A percentile compares a stretch with the other conserved stretches of the same genome.
Conservation (phyloP, 2,797 vertebrate species). For the Sus cebifrons region DNA sequence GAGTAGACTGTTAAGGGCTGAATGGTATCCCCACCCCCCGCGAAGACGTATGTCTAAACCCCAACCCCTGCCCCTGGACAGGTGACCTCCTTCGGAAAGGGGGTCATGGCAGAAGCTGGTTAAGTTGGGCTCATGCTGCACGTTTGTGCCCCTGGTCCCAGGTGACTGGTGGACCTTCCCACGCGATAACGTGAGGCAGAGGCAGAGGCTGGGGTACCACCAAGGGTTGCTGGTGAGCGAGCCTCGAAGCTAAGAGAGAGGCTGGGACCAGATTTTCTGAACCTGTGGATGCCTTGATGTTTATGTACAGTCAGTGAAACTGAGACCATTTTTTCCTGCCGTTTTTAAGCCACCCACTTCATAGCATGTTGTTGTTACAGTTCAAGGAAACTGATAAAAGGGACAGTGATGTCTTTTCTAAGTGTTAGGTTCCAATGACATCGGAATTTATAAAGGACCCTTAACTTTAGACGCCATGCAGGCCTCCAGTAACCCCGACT, state of each 20-base stretch:
- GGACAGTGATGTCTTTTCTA: background rate
- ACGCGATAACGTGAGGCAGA: no score
- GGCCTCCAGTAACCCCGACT: background rate
- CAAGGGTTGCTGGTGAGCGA: background rate
- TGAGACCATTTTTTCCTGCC: background rate
- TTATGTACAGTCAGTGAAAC: background rate
- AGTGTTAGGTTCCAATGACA: background rate
- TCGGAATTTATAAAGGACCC: background rate
- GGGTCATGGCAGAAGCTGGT: no score
- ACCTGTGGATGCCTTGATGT: rapidly evolving
- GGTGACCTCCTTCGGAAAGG: no score
- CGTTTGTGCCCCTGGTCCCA: no score
- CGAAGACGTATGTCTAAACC: no score
- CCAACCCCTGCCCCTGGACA: no score
- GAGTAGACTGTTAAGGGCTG: no score
- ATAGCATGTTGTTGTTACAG: background rate
- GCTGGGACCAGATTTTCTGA: rapidly evolving
- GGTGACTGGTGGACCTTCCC: no score
- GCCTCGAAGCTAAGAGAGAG: background rate
- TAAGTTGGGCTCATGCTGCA: no score
- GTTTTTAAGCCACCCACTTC: background rate
- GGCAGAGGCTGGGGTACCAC: no score
- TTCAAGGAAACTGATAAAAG: no score
- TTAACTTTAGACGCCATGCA: background rate
- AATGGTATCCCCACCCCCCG: no score